A percentile compares a stretch with the other conserved stretches of the same genome.
phyloP scores from a whole-genome alignment of 2,797 vertebrate species.

The Sebastes cheni region DNA sequence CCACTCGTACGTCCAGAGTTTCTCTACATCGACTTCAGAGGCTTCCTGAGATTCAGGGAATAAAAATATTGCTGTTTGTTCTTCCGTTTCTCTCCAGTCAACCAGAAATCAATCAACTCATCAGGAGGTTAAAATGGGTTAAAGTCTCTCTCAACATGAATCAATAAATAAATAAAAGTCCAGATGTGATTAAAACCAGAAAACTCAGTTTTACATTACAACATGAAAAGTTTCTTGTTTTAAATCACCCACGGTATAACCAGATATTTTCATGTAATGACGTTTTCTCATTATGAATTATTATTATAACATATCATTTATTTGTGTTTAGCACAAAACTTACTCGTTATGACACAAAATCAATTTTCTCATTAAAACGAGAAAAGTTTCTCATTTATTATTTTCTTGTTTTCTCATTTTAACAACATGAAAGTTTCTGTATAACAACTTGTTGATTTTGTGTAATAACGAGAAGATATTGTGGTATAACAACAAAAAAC shows the following conservation, averaged over 20 bases:
- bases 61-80: background rate
- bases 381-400: too few species aligned
- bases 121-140: background rate
- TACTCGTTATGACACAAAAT: too few species aligned
- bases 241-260: background rate
- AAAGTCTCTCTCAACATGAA: background rate
- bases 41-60: slow-evolving; percentile 6
- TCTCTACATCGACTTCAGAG: background rate
- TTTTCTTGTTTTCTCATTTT: too few species aligned
- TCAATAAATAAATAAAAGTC: too few species aligned
- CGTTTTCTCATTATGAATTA: background rate
- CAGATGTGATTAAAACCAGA: too few species aligned
- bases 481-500: too few species aligned
- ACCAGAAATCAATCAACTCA: background rate
- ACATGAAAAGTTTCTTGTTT: background rate
- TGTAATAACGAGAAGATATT: too few species aligned
- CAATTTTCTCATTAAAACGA: background rate
- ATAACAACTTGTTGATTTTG: too few species aligned
- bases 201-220: background rate
- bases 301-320: background rate
- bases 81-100: background rate
- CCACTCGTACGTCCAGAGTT: background rate
- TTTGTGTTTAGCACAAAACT: too few species aligned
- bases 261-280: background rate
- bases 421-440: too few species aligned